Conservation (phyloP, 2,113 vertebrate genomes). For the Peromyscus polionotus region DNA sequence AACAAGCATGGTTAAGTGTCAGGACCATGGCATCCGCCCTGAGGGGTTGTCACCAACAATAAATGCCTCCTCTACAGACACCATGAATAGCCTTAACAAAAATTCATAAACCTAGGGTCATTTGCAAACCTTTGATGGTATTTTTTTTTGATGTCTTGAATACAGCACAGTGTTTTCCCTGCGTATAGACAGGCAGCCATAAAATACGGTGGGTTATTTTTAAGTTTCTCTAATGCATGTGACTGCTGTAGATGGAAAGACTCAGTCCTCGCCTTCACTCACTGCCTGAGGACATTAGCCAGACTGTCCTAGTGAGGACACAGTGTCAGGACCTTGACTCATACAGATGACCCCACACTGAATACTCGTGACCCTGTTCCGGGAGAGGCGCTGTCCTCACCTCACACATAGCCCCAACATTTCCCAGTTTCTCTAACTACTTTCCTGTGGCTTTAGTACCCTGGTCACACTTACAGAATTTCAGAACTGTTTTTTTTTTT, state of each 20-base stretch:
- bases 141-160: constrained; percentile 79
- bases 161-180: constrained; percentile 61
- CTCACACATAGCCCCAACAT: background rate
- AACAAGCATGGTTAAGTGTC: constrained; percentile 71
- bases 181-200: constrained; percentile 58
- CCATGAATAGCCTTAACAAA: constrained; percentile 64
- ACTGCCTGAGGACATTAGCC: constrained; percentile 39
- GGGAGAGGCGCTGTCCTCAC: background rate
- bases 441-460: background rate
- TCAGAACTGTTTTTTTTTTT: background rate
- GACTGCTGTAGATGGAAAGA: constrained; percentile 24
- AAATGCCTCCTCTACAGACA: constrained; percentile 67
- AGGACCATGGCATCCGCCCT: constrained; percentile 68
- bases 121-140: constrained; percentile 71
- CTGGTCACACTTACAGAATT: background rate
- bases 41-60: constrained; percentile 71
- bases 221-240: constrained; percentile 68
- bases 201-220: constrained; percentile 74
- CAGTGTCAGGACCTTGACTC: background rate
- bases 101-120: constrained; percentile 70
- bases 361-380: background rate
- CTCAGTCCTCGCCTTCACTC: background rate
- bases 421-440: background rate
- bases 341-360: background rate
- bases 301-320: background rate